Base-by-base conservation (phyloP, 2,888 invertebrate species). In the Tetragonisca angustula region DNA sequence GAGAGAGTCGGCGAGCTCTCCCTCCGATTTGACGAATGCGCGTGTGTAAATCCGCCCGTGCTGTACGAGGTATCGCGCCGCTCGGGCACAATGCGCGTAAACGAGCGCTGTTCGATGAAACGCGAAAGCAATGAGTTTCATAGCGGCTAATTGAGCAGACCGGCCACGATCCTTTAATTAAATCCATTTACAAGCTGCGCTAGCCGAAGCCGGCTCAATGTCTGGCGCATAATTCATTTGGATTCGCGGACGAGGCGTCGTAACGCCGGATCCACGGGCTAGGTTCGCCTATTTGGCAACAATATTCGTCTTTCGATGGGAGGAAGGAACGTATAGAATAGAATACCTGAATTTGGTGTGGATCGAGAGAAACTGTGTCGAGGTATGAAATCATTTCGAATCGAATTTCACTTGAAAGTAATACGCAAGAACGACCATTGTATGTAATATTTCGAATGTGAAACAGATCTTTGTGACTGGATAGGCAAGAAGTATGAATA, bases 101-200 rank as follows among this genome's bases (percentile, higher is more conserved):
- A 78, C 56, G 78, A 78, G 59, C 54, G 24, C 65, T 21, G 24
- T 56, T 65, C 9, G 43, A 65, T 56, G 43, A 17, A 54, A 19
- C 69, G 65, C 32, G 13, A 24, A 61, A 27, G 36, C 61, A 64
- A 78, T 56, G 78, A 24, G 65, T 72, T 78, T 73, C 32, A 19
- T 62, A 54, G 32, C 69, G 49, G 49, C 62, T 67, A 76, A 54
- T 61, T 62, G 59, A 67, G 59, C 61, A 49, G 62, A 62, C 19
- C 64, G 52, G 69, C 76, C 49, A 56, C 56, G 79, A 69, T 64
- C 69, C 76, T 79, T 59, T 79, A 79, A 79, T 76, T 79, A 70
- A 79, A 76, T 79, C 76, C 79, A 76, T 79, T 76, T 79, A 79
- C 54, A 54, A 54, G 49, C 49, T 54, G 54, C 68, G 54, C 13